Evolutionary conservation across 2,888 invertebrate species (phyloP), one percentile per base, ranked within the genome.

Genomic region (Campaea margaritaria): DNA sequence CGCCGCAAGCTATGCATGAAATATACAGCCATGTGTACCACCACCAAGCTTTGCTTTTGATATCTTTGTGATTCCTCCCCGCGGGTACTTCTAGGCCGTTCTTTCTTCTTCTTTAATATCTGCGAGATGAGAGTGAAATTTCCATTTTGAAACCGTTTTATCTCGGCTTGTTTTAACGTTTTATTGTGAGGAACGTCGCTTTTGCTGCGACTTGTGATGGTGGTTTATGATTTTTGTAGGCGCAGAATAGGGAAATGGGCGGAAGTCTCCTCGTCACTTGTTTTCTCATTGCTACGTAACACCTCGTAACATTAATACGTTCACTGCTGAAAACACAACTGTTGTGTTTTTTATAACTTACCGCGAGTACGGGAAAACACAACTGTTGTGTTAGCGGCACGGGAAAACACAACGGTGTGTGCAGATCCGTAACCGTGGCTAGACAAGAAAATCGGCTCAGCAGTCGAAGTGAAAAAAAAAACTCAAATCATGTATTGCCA

Each of bases 31-130:
- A 69, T 73, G 67, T 75, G 65, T 70, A 66, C 64, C 47, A 60
- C 53, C 65, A 68, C 58, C 55, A 60, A 71, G 74, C 68, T 63
- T 61, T 59, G 68, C 77, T 74, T 76, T 78, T 68, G 72, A 72
- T 67, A 68, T 65, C 52, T 67, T 65, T 68, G 67, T 65, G 64
- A 42, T 58, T 36, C 50, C 50, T 27, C 38, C 41, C 52, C 41
- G 10, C 45, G 41, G 45, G 45, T 50, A 42, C 50, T 10, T 50
- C 63, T 27, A 28, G 13, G 49, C 45, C 60, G 64, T 68, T 72
- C 50, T 49, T 43, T 54, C 49, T 47, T 61, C 48, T n/a, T 45
- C 52, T 60, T 60, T 61, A 47, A 60, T 53, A 59, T 59, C 46
- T 48, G 16, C 48, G 54, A 15, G 48, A 58, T 42, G 53, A 53